phyloP scores from a whole-genome alignment of 2,888 invertebrate species.

The Tachina fera region DNA sequence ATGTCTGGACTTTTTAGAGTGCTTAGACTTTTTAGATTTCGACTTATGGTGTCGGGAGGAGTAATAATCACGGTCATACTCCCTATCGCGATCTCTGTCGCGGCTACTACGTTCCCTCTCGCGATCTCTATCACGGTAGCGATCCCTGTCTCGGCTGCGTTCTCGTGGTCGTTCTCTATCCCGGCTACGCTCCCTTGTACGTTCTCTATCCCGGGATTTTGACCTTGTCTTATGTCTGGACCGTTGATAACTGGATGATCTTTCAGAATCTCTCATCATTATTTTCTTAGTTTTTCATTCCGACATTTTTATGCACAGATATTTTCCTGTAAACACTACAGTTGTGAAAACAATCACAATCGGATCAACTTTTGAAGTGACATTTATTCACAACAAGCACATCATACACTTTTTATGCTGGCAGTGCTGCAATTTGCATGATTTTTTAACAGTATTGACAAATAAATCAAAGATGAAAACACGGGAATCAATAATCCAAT shows the following conservation, averaged over 20 bases:
- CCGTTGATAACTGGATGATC: constrained; percentile 64
- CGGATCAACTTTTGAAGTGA: too few relatives aligned
- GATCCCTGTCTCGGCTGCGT: constrained; percentile 64
- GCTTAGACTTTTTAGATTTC: constrained; percentile 79
- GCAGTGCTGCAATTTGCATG: constrained; percentile 24
- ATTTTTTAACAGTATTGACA: constrained; percentile 10
- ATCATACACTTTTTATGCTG: neutral
- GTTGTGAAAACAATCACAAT: constrained; percentile 1
- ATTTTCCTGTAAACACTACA: neutral
- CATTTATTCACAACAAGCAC: too few relatives aligned
- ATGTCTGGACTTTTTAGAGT: constrained; percentile 78
- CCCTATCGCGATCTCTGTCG: constrained; percentile 73
- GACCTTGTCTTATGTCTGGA: constrained; percentile 64
- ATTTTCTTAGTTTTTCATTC: neutral
- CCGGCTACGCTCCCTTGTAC: constrained; percentile 55
- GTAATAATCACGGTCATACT: constrained; percentile 60
- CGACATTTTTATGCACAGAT: too few relatives aligned
- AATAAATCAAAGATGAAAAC: neutral
- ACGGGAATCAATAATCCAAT: neutral
- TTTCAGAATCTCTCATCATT: constrained; percentile 72
- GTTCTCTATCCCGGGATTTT: constrained; percentile 50
- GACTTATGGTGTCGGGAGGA: constrained; percentile 76
- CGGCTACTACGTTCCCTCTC: constrained; percentile 72
- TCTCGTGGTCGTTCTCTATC: constrained; percentile 58
- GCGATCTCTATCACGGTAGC: constrained; percentile 50